Evolutionary conservation across 2,113 vertebrate species (phyloP).

Genomic region (Oriolus oriolus): DNA sequence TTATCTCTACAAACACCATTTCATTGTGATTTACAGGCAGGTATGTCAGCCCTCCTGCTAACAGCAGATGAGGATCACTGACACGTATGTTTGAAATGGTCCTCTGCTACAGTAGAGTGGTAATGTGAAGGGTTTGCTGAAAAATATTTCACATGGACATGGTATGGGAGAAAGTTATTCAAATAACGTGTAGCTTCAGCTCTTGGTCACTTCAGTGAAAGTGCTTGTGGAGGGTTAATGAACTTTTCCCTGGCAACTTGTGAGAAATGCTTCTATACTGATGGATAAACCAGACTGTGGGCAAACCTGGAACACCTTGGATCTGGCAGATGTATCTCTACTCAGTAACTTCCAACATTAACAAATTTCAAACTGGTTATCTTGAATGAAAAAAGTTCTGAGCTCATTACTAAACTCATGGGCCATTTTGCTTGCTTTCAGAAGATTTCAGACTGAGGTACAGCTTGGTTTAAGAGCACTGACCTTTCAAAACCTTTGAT

Average conservation of each 20-base stretch:
- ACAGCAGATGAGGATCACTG: neutral
- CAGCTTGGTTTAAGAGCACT: neutral
- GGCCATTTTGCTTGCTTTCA: neutral
- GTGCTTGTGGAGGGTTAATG: neutral
- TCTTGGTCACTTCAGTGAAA: neutral
- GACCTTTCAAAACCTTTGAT: conserved; percentile 20
- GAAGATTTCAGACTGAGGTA: neutral
- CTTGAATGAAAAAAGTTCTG: neutral
- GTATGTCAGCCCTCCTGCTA: neutral
- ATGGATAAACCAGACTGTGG: neutral
- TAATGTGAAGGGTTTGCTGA: neutral
- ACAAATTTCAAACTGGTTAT: neutral
- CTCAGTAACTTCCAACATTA: neutral
- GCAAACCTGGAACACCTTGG: neutral
- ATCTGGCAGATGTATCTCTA: neutral
- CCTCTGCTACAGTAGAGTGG: neutral
- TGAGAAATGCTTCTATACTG: neutral
- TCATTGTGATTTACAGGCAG: neutral
- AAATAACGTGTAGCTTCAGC: neutral
- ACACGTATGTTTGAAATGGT: neutral
- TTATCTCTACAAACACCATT: neutral
- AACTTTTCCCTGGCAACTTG: neutral
- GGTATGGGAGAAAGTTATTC: neutral
- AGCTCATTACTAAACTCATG: neutral
- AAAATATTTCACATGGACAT: neutral